These are phyloP conservation scores for Sakesphorus luctuosus DNA, from an alignment of 2,113 vertebrate genomes.

Conservation along the genomic window DNA sequence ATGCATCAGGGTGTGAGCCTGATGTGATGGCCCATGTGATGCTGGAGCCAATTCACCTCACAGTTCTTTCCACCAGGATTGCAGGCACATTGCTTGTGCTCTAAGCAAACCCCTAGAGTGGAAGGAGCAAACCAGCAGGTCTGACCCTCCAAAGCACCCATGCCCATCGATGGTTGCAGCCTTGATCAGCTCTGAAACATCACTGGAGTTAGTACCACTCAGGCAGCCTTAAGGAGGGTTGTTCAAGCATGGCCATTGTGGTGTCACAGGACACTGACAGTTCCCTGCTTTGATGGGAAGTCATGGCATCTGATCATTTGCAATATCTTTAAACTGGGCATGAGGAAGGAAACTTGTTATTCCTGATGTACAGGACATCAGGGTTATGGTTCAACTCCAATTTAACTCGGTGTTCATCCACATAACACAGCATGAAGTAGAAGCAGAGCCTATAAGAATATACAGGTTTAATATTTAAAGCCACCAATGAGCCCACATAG, in stretches of 20 bases:
- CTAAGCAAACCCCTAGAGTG: fast-evolving
- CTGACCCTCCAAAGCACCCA: fast-evolving
- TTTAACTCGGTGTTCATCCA: too few relatives aligned
- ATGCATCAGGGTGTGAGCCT: fast-evolving
- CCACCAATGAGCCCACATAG: too few relatives aligned
- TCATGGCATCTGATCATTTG: neutral
- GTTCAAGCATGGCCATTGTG: fast-evolving
- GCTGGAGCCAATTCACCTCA: neutral
- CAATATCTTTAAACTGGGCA: too few relatives aligned
- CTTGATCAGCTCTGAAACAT: too few relatives aligned
- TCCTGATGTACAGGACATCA: too few relatives aligned
- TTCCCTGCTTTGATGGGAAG: neutral
- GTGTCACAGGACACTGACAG: neutral
- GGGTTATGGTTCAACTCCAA: too few relatives aligned
- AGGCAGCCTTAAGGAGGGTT: neutral
- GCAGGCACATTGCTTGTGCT: fast-evolving
- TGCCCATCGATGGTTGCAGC: fast-evolving
- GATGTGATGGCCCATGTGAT: too few relatives aligned
- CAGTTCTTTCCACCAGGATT: fast-evolving
- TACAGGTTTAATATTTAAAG: too few relatives aligned
- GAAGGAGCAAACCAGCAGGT: neutral
- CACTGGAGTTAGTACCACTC: neutral
- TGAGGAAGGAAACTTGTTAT: too few relatives aligned
- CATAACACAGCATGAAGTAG: too few relatives aligned
- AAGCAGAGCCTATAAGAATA: too few relatives aligned